These are phyloP conservation scores for Ochropacha duplaris DNA, from an alignment of 2,888 invertebrate genomes.

Conservation along the genomic window DNA sequence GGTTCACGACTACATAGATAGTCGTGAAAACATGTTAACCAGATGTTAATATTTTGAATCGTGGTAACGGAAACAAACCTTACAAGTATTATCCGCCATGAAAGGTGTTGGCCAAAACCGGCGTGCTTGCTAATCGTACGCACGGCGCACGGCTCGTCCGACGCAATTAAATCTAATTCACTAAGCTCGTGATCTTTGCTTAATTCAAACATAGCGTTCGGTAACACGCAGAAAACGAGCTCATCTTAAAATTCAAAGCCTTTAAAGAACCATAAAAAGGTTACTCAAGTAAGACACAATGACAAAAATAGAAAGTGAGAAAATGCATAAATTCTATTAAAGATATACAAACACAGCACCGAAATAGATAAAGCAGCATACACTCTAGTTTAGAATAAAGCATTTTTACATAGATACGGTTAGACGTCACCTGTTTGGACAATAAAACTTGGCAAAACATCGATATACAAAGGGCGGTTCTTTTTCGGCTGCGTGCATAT, in stretches of 20 bases:
- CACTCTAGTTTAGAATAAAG: constrained; percentile 10
- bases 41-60: constrained; percentile 5
- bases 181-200: constrained; percentile 24
- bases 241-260: background rate
- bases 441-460: constrained; percentile 36
- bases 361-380: background rate
- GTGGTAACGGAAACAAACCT: constrained; percentile 26
- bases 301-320: no score
- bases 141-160: constrained; percentile 42
- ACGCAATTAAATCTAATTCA: constrained; percentile 62
- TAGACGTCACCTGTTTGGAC: constrained; percentile 32
- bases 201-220: constrained; percentile 12
- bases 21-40: background rate
- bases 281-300: no score
- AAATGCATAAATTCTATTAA: background rate
- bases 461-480: constrained; percentile 35
- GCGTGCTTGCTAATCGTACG: constrained; percentile 29
- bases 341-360: background rate
- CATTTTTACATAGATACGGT: background rate
- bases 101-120: constrained; percentile 51
- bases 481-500: constrained; percentile 35
- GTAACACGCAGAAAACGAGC: background rate
- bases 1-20: no score
- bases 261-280: no score
- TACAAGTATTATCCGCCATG: constrained; percentile 32